These are phyloP conservation scores for Phrynocephalus guinanensis DNA, from an alignment of 2,797 vertebrate genomes.

Conservation along the genomic window DNA sequence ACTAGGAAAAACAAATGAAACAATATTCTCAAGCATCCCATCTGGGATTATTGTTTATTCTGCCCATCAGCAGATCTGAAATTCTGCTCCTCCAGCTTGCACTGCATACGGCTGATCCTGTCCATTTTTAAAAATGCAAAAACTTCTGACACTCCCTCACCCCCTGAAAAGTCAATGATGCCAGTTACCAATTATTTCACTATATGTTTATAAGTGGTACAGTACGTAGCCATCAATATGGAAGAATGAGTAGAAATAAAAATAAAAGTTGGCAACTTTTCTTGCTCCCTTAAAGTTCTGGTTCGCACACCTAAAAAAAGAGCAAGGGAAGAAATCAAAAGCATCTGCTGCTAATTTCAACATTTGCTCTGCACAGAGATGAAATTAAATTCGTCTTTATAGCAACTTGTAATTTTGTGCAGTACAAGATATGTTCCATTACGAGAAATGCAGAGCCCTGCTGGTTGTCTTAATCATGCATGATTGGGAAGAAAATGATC, in stretches of 20 bases:
- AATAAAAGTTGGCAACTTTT: too few species aligned
- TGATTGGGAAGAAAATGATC: neutral
- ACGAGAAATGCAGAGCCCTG: neutral
- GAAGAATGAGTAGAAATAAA: too few species aligned
- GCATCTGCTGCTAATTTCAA: neutral
- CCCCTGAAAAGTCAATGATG: neutral
- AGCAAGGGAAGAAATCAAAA: constrained; percentile 41
- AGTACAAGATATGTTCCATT: neutral
- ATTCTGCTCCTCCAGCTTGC: too few species aligned
- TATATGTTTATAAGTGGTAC: neutral
- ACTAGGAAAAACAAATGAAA: neutral
- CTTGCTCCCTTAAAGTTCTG: too few species aligned
- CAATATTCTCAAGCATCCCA: neutral
- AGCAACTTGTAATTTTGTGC: neutral
- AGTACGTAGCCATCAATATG: neutral
- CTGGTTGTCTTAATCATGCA: constrained; percentile 32
- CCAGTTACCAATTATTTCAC: neutral
- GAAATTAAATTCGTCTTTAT: constrained; percentile 13
- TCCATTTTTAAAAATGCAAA: too few species aligned
- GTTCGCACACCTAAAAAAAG: too few species aligned
- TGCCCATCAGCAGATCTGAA: neutral
- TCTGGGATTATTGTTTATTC: neutral
- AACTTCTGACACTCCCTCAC: too few species aligned
- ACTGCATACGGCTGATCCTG: too few species aligned
- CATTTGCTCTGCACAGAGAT: neutral